Evolutionary conservation across 2,797 vertebrate species (phyloP).

Genomic region (Spondyliosoma cantharus): DNA sequence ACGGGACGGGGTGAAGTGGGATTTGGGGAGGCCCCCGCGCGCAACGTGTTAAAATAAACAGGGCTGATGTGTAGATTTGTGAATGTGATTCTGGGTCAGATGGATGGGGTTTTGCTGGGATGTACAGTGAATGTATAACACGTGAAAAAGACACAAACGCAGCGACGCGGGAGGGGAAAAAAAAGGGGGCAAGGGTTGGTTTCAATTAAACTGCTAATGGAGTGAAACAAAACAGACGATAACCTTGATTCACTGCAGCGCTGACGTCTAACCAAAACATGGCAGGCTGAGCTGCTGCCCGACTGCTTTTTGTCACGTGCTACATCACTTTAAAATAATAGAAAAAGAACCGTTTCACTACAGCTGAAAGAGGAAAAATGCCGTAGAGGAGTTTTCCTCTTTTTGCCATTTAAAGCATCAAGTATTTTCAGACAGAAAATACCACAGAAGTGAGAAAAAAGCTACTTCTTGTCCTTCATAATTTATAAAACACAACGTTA

Average conservation of each 20-base stretch:
- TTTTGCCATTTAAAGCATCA: background rate
- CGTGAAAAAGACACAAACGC: conserved; percentile 53
- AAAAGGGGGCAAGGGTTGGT: conserved; percentile 44
- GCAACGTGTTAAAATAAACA: conserved; percentile 76
- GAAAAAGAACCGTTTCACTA: background rate
- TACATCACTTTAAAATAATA: conserved; percentile 2
- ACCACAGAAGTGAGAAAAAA: background rate
- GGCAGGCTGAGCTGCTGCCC: conserved; percentile 19
- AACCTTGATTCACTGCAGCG: conserved; percentile 47
- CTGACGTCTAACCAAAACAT: conserved; percentile 46
- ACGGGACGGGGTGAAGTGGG: conserved; percentile 66
- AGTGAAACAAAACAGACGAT: conserved; percentile 62
- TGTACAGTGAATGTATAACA: conserved; percentile 52
- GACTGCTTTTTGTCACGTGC: conserved; percentile 27
- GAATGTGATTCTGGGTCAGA: conserved; percentile 60
- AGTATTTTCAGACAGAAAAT: background rate
- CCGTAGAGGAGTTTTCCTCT: background rate
- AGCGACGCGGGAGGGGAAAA: conserved; percentile 17
- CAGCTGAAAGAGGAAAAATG: background rate
- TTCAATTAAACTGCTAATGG: conserved; percentile 69
- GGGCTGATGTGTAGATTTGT: conserved; percentile 68
- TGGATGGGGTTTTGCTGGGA: conserved; percentile 63
- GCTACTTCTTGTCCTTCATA: background rate
- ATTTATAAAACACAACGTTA: background rate
- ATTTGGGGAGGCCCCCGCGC: conserved; percentile 49